Evolutionary conservation across 2,888 invertebrate species (phyloP).

Genomic region (Campopleginae sp.): DNA sequence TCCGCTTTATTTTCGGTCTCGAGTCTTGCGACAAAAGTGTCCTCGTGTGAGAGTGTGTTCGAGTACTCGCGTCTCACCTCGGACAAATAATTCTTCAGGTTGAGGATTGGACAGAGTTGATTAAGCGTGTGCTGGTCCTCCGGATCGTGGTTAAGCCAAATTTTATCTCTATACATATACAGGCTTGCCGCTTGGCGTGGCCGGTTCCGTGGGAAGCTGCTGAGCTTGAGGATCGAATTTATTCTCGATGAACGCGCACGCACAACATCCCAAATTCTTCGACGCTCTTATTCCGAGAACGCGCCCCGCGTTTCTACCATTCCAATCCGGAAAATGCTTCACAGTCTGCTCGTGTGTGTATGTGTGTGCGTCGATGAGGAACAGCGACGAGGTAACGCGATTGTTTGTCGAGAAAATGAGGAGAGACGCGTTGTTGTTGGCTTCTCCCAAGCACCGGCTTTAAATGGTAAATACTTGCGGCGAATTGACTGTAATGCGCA

Average conservation of each 20-base stretch:
- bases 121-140: conserved; percentile 25
- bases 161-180: background rate
- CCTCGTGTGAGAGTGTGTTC: background rate
- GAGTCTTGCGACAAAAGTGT: background rate
- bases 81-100: conserved; percentile 8
- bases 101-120: conserved; percentile 37
- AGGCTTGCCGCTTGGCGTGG: too few species aligned
- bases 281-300: background rate
- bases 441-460: conserved; percentile 54
- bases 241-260: background rate
- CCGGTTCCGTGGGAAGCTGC: background rate
- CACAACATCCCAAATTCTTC: background rate
- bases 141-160: conserved; percentile 3
- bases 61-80: background rate
- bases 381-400: conserved; percentile 8
- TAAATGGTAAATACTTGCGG: conserved; percentile 74
- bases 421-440: background rate
- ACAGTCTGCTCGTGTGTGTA: conserved; percentile 15
- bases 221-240: background rate
- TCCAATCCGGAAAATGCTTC: conserved; percentile 30
- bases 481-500: conserved; percentile 67
- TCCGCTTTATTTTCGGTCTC: background rate
- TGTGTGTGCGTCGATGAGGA: background rate
- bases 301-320: conserved; percentile 49
- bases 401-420: background rate